These are phyloP conservation scores for Acanthaster planci DNA, from an alignment of 35 echinoderm and acorn worm species.

Conservation along the genomic window DNA sequence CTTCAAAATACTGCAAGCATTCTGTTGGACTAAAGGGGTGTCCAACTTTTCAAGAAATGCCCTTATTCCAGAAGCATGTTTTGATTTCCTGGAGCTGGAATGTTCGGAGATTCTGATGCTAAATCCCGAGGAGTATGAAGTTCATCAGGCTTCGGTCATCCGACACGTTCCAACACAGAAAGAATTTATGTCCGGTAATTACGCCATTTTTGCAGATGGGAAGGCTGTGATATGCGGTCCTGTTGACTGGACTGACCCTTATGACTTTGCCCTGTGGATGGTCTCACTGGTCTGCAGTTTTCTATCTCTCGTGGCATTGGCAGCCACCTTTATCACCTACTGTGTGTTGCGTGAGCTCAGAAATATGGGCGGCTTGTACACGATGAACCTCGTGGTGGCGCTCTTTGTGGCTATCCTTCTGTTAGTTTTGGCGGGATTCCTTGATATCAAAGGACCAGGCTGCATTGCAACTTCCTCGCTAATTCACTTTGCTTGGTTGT, in stretches of 20 bases:
- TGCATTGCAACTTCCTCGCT: slow-evolving; percentile 44
- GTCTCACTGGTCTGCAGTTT: not conserved
- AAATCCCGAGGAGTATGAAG: not conserved
- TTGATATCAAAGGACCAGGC: not conserved
- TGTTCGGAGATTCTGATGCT: not conserved
- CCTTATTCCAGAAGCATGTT: not conserved
- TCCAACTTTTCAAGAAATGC: not conserved
- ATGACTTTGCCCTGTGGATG: not conserved
- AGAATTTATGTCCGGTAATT: not conserved
- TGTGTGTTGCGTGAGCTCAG: slow-evolving; percentile 53
- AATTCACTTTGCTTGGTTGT: slow-evolving; percentile 68
- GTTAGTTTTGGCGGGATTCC: not conserved
- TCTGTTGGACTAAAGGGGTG: not conserved
- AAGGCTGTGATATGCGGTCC: not conserved
- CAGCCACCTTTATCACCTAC: slow-evolving; percentile 69
- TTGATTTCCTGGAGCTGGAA: not conserved
- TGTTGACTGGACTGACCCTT: not conserved
- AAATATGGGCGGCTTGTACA: slow-evolving; percentile 65
- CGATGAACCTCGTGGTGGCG: slow-evolving; percentile 74
- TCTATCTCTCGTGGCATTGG: slow-evolving; percentile 11
- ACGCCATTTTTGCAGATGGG: not conserved
- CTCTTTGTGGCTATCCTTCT: slow-evolving; percentile 57
- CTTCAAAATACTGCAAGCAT: not conserved
- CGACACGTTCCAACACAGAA: not conserved
- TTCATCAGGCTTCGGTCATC: not conserved